A percentile compares a stretch with the other conserved stretches of the same genome.
These are phyloP conservation scores for Drosophila ezoana DNA, from an alignment of 2,888 invertebrate genomes.

Conservation along the genomic window DNA sequence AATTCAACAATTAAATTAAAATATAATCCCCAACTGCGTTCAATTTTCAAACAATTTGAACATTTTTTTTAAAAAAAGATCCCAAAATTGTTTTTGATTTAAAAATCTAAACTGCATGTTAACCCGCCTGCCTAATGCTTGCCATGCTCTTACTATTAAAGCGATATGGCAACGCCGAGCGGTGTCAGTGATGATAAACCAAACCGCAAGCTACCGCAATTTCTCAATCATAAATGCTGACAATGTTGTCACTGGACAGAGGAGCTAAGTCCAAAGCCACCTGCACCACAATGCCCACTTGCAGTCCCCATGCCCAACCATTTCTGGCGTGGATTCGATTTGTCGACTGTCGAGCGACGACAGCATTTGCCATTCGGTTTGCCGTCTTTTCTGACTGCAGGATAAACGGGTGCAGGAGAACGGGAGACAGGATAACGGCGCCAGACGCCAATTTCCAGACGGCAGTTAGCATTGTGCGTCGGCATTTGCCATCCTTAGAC, in stretches of 20 bases:
- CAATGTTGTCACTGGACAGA: conserved; percentile 37
- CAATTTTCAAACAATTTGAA: too few species aligned
- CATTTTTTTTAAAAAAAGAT: too few species aligned
- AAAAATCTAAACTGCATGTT: neutral
- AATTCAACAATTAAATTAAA: too few species aligned
- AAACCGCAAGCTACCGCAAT: conserved; percentile 43
- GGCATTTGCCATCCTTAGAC: conserved; percentile 30
- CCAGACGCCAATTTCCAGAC: conserved; percentile 50
- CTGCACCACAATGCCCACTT: conserved; percentile 14
- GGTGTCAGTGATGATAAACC: conserved; percentile 3
- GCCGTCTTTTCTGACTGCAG: conserved; percentile 18
- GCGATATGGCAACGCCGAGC: conserved; percentile 24
- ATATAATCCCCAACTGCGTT: too few species aligned
- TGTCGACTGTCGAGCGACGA: conserved; percentile 40
- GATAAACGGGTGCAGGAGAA: neutral
- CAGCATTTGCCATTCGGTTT: conserved; percentile 18
- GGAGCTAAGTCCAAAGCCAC: conserved; percentile 10
- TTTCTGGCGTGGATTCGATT: conserved; percentile 51
- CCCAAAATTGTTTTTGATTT: too few species aligned
- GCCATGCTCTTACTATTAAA: neutral
- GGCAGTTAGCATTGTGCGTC: conserved; percentile 38
- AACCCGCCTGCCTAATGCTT: neutral
- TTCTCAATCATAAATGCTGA: conserved; percentile 61
- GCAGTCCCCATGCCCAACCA: conserved; percentile 17
- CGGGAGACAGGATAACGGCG: conserved; percentile 21